Conservation (phyloP, 2,113 vertebrate genomes). For the Platycercus adscitus region DNA sequence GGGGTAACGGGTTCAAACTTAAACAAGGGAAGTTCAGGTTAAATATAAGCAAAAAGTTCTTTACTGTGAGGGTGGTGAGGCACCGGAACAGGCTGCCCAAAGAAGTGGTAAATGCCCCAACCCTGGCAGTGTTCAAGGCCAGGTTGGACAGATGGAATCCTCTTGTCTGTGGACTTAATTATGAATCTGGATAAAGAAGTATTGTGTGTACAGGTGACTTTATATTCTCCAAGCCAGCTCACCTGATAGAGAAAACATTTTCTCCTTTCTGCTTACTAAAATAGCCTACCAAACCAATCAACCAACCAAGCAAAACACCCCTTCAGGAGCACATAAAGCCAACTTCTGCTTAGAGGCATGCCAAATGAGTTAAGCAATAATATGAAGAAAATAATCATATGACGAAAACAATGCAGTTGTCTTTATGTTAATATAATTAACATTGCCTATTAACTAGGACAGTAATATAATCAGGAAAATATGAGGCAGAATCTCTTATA, state of each 20-base stretch:
- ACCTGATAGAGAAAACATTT: neutral
- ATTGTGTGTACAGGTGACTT: neutral
- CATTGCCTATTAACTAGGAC: neutral
- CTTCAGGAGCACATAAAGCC: neutral
- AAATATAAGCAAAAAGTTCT: neutral
- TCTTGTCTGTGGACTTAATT: neutral
- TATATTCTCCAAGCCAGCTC: neutral
- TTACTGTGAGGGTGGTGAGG: neutral
- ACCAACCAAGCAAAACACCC: fast-evolving
- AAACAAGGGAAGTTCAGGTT: neutral
- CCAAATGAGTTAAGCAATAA: neutral
- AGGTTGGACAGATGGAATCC: neutral
- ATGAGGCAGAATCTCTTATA: neutral
- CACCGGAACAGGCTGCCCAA: neutral
- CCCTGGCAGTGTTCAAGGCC: neutral
- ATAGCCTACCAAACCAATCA: neutral
- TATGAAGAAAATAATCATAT: neutral
- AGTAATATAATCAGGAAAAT: neutral
- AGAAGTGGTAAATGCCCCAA: neutral
- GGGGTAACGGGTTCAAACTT: neutral
- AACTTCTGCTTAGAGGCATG: neutral
- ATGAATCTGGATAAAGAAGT: neutral
- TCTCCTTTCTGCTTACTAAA: neutral
- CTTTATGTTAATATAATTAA: conserved; percentile 28
- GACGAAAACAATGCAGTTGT: neutral